phyloP scores from a whole-genome alignment of 2,797 vertebrate species.

The Tolypeutes matacus region DNA sequence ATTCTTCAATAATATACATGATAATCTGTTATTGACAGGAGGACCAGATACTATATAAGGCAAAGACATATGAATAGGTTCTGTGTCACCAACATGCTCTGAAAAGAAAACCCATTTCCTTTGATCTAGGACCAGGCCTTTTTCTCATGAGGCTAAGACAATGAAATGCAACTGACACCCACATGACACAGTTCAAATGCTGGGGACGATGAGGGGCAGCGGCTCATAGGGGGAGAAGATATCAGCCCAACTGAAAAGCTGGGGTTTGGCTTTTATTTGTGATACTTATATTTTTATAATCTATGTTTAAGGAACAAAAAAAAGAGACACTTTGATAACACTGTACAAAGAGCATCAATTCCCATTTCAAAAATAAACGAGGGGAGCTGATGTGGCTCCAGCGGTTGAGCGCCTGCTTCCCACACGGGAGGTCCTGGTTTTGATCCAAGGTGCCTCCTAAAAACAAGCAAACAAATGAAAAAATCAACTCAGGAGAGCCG shows the following conservation, averaged over 20 bases:
- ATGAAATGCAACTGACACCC: neutral
- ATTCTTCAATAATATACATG: slow-evolving; percentile 87
- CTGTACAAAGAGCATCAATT: slow-evolving; percentile 81
- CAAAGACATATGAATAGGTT: slow-evolving; percentile 87
- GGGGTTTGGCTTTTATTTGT: slow-evolving; percentile 76
- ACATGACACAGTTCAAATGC: slow-evolving; percentile 66
- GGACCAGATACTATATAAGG: slow-evolving; percentile 89
- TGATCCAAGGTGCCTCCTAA: no score
- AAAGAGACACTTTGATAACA: slow-evolving; percentile 68
- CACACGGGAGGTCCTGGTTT: no score
- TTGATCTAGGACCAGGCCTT: slow-evolving; percentile 50
- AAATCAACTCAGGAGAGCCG: no score
- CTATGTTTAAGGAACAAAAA: slow-evolving; percentile 27
- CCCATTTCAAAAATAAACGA: slow-evolving; percentile 84
- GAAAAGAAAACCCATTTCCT: slow-evolving; percentile 50
- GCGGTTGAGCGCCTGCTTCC: no score
- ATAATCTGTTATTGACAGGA: slow-evolving; percentile 88
- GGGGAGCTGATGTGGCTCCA: no score
- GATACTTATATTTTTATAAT: slow-evolving; percentile 60
- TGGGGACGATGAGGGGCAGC: slow-evolving; percentile 1
- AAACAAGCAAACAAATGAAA: no score
- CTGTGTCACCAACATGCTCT: slow-evolving; percentile 75
- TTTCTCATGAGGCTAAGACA: slow-evolving; percentile 53
- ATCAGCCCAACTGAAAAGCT: slow-evolving; percentile 58
- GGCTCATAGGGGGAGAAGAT: slow-evolving; percentile 49